phyloP scores from a whole-genome alignment of 2,888 invertebrate genomes.

The Zygaena filipendulae region DNA sequence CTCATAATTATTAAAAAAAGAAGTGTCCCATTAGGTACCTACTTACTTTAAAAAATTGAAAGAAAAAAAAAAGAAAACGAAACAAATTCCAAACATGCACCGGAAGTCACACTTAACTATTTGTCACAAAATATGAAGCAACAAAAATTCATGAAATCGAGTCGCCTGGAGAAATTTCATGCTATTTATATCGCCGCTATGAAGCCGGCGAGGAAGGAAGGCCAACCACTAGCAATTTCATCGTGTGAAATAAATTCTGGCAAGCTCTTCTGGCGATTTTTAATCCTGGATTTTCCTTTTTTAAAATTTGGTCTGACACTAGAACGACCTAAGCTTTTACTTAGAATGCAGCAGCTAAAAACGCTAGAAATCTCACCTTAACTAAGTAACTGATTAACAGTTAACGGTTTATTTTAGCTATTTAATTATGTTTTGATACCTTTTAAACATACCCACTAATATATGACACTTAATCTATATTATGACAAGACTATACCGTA shows the following conservation, averaged over 20 bases:
- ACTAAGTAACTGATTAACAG: too few relatives aligned
- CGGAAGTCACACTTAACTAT: constrained; percentile 23
- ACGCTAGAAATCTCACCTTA: too few relatives aligned
- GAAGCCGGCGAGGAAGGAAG: constrained; percentile 24
- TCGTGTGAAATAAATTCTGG: constrained; percentile 25
- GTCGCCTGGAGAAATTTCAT: constrained; percentile 25
- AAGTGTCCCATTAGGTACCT: constrained; percentile 4
- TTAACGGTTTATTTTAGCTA: too few relatives aligned
- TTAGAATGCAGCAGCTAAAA: too few relatives aligned
- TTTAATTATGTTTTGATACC: too few relatives aligned
- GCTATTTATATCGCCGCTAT: constrained; percentile 27
- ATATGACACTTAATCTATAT: too few relatives aligned
- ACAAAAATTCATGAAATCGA: constrained; percentile 31
- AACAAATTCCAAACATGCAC: constrained; percentile 9
- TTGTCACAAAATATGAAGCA: constrained; percentile 30
- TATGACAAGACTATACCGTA: too few relatives aligned
- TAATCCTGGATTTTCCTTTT: constrained; percentile 21
- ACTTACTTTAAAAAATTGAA: too few relatives aligned
- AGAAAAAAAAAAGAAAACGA: too few relatives aligned
- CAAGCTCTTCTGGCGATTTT: constrained; percentile 19
- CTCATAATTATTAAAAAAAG: neutral
- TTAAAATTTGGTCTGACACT: too few relatives aligned
- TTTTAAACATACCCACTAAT: too few relatives aligned
- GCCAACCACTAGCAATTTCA: constrained; percentile 26
- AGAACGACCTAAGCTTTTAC: too few relatives aligned